Base-by-base conservation (phyloP, 2,797 vertebrate genomes). In the Catharus ustulatus region DNA sequence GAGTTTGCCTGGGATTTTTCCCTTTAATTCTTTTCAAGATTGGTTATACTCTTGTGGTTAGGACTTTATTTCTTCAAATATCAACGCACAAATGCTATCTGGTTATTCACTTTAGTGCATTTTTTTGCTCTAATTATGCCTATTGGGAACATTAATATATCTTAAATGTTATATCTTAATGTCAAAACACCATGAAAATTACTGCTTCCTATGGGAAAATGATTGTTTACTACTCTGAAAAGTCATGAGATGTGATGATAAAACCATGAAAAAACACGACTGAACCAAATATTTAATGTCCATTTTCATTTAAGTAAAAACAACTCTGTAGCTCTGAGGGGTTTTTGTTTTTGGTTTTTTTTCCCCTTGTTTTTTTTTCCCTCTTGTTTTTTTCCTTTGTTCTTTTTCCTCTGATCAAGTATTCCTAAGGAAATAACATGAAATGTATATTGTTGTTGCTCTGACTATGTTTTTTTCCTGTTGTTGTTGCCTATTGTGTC, bases 111-210 rank as follows among this genome's bases (percentile, higher is more conserved):
- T 84, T 89, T 64, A 67, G 36, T 88, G 57, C 42, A 36, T 29
- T 73, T 91, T 91, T 93, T 93, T 89, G 32, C 23, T 59, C 46
- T 80, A 94, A 86, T 84, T 84, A 78, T 58, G 20, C 40, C 59
- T 61, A 2, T 45, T 69, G 67, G 43, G 40, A 87, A 32, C 36
- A 64, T 88, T 38, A 85, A 59, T 54, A 21, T 54, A 54, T 54
- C 52, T 32, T 54, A 54, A 54, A 32, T 48, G 11, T 30, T 84
- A 9, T n/a, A 85, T 55, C 40, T 76, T 43, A 59, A 61, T 82
- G 51, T 87, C 29, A 89, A 64, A 68, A 73, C 42, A 49, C 11
- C 8, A 2, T 14, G 7, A 69, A 66, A 92, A 61, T 91, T 57
- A 26, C 11, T 75, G 16, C 11, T 84, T 82, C 42, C 52, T 80